Percentiles rank a stretch among this genome's conserved stretches.
phyloP scores from a whole-genome alignment of 1,140 invertebrate genomes.

The Psilanteris sp. region DNA sequence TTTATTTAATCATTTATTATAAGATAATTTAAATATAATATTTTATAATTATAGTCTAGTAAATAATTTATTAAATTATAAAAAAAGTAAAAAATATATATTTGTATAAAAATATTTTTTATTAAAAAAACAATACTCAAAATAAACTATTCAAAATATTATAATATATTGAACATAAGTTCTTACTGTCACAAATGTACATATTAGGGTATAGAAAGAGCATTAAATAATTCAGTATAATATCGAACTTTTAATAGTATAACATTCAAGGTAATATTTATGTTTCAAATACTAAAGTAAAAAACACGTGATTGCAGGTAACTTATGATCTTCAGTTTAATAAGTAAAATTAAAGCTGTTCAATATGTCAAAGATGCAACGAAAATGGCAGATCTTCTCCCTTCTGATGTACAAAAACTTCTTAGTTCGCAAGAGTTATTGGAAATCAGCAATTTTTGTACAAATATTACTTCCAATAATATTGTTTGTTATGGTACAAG shows the following conservation, averaged over 20 bases:
- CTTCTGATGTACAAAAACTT: conserved; percentile 74
- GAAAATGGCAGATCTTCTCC: conserved; percentile 66
- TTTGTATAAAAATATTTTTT: no score
- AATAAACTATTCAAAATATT: no score
- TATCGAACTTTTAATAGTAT: conserved; percentile 57
- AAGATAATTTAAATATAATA: no score
- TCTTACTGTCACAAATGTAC: no score
- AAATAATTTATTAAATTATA: no score
- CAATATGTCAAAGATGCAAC: conserved; percentile 44
- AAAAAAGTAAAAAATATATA: no score
- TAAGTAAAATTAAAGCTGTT: conserved; percentile 3
- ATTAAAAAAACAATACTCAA: no score
- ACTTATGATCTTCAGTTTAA: conserved; percentile 39
- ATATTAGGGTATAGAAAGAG: no score
- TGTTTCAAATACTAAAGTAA: conserved; percentile 41
- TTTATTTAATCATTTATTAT: no score
- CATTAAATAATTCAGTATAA: conserved; percentile 45
- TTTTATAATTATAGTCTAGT: no score
- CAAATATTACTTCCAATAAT: conserved; percentile 72
- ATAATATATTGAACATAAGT: no score
- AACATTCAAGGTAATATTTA: conserved; percentile 59
- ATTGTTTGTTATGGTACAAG: conserved; percentile 70
- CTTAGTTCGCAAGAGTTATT: conserved; percentile 72
- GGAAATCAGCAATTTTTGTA: conserved; percentile 69
- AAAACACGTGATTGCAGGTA: conserved; percentile 17